Conservation (phyloP, 1,140 invertebrate species). For the Drosophila kurseongensis region DNA sequence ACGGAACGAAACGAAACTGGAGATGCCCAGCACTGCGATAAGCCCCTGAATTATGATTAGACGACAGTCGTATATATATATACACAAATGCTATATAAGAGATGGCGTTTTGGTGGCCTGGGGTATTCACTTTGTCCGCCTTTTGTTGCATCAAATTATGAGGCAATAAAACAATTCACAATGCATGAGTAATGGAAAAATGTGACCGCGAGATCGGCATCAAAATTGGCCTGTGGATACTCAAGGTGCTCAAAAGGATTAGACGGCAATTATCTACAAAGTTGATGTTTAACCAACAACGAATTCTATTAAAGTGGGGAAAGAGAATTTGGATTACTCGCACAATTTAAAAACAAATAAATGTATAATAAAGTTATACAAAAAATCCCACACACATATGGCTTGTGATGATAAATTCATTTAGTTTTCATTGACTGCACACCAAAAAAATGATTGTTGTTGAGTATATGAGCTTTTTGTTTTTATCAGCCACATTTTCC, state of each 20-base stretch:
- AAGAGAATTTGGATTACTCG: too few relatives aligned
- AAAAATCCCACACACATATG: neutral
- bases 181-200: conserved; percentile 33
- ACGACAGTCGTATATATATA: conserved; percentile 61
- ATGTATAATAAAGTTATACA: conserved; percentile 4
- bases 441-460: conserved; percentile 3
- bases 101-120: neutral
- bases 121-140: conserved; percentile 11
- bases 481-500: conserved; percentile 69
- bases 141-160: conserved; percentile 47
- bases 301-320: neutral
- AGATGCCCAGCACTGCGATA: conserved; percentile 73
- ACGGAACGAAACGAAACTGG: conserved; percentile 57
- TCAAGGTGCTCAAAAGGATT: neutral
- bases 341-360: too few relatives aligned
- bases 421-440: conserved; percentile 66
- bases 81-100: conserved; percentile 31
- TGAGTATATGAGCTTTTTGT: conserved; percentile 12
- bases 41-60: conserved; percentile 74
- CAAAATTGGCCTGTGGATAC: neutral
- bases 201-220: neutral
- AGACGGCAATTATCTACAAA: neutral
- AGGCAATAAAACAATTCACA: conserved; percentile 37
- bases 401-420: conserved; percentile 24
- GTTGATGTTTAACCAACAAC: neutral